These are phyloP conservation scores for Drosophila bunnanda DNA, from an alignment of 2,888 invertebrate species.

Conservation along the genomic window DNA sequence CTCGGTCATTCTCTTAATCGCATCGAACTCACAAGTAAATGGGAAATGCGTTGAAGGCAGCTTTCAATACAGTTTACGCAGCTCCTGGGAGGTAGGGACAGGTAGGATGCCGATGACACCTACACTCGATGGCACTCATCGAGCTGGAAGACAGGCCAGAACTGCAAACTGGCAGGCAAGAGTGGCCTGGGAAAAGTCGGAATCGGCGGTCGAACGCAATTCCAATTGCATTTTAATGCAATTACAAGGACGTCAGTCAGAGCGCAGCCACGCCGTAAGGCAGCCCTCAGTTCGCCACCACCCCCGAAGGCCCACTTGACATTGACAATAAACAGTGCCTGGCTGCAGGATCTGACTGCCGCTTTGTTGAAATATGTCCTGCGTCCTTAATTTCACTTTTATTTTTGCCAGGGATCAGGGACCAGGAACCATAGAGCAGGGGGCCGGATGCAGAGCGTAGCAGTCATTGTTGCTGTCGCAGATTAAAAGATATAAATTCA, in stretches of 20 bases:
- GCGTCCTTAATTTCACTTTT: slow-evolving; percentile 81
- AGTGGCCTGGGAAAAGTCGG: slow-evolving; percentile 46
- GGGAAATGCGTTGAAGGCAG: slow-evolving; percentile 66
- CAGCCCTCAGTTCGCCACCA: slow-evolving; percentile 43
- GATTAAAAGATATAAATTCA: slow-evolving; percentile 83
- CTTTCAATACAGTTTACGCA: slow-evolving; percentile 75
- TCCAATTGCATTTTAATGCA: slow-evolving; percentile 85
- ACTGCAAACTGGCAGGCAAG: slow-evolving; percentile 36
- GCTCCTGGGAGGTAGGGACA: slow-evolving; percentile 27
- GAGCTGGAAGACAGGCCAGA: slow-evolving; percentile 10
- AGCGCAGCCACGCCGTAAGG: slow-evolving; percentile 14
- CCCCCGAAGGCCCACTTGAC: slow-evolving; percentile 78
- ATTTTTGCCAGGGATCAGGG: slow-evolving; percentile 44
- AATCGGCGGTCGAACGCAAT: slow-evolving; percentile 52
- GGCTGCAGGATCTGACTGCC: slow-evolving; percentile 33
- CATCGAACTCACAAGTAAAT: slow-evolving; percentile 27
- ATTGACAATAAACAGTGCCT: slow-evolving; percentile 80
- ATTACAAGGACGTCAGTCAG: slow-evolving; percentile 77
- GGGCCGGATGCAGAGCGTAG: slow-evolving; percentile 2
- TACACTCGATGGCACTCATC: slow-evolving; percentile 58
- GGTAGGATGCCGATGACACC: slow-evolving; percentile 48
- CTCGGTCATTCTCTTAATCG: slow-evolving; percentile 19
- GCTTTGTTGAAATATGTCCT: slow-evolving; percentile 77
- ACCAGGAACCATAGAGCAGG: slow-evolving; percentile 5
- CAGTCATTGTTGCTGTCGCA: slow-evolving; percentile 55